A percentile compares a stretch with the other conserved stretches of the same genome.
Conservation (phyloP, 2,113 vertebrate species). For the Ivindomyrus marchei region DNA sequence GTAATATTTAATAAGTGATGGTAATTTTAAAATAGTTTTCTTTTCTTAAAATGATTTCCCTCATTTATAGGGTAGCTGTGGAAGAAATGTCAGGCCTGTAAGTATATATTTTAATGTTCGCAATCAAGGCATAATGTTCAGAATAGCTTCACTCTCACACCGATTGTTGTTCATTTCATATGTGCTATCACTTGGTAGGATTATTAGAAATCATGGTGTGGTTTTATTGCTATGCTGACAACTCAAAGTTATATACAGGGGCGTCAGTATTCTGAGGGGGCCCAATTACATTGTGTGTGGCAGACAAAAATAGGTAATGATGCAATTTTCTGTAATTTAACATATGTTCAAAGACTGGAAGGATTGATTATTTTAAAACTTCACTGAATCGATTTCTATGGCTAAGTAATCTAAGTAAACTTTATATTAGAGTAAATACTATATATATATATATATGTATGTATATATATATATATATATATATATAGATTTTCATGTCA, state of each 20-base stretch:
- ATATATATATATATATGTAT: too few relatives aligned
- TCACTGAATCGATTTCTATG: neutral
- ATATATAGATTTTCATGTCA: neutral
- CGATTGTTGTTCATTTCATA: neutral
- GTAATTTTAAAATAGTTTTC: neutral
- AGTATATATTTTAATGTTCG: constrained; percentile 42
- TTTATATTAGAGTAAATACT: neutral
- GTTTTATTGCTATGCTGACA: neutral
- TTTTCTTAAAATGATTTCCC: neutral
- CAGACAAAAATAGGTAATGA: neutral
- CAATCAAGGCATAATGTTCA: neutral
- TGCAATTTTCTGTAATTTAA: neutral
- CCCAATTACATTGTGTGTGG: neutral
- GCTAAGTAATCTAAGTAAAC: neutral
- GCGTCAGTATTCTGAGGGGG: neutral
- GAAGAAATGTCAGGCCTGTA: constrained; percentile 77
- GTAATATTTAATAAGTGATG: neutral
- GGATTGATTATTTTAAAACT: neutral
- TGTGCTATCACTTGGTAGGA: neutral
- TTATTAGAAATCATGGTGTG: neutral
- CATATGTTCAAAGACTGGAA: too few relatives aligned
- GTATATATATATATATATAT: too few relatives aligned
- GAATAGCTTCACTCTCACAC: neutral
- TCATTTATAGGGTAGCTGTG: constrained; percentile 71
- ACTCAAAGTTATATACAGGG: neutral